Evolutionary conservation across 2,113 vertebrate species (phyloP).

Genomic region (Panurus biarmicus): DNA sequence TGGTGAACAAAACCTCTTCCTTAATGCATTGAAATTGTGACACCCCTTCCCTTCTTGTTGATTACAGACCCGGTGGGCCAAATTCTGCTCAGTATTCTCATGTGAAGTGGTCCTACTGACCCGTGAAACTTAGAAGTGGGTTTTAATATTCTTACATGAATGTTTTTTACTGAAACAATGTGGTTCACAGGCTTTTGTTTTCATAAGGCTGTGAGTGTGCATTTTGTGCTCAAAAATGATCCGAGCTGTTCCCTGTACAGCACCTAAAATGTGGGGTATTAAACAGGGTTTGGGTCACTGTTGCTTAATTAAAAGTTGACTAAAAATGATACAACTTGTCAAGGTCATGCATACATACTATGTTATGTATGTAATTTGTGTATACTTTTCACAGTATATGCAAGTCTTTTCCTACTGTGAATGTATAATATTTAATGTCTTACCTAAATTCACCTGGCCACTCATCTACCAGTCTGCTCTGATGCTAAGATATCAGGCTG

Average conservation of each 20-base stretch:
- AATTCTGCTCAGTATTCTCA: background rate
- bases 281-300: background rate
- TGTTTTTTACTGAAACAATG: background rate
- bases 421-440: background rate
- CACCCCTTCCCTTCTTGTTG: background rate
- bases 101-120: background rate
- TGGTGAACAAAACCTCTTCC: background rate
- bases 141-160: background rate
- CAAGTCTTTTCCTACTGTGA: background rate
- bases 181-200: background rate
- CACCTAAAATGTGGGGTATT: background rate
- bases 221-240: background rate
- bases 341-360: background rate
- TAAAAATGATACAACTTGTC: background rate
- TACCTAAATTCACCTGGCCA: background rate
- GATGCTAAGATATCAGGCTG: background rate
- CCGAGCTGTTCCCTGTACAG: background rate
- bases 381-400: background rate
- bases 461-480: background rate
- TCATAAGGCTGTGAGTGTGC: background rate
- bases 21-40: background rate
- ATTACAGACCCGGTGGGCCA: background rate
- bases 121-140: background rate
- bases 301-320: background rate
- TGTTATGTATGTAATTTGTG: background rate